Conservation (phyloP, 23 tunicate genomes). For the Oikopleura dioica region DNA sequence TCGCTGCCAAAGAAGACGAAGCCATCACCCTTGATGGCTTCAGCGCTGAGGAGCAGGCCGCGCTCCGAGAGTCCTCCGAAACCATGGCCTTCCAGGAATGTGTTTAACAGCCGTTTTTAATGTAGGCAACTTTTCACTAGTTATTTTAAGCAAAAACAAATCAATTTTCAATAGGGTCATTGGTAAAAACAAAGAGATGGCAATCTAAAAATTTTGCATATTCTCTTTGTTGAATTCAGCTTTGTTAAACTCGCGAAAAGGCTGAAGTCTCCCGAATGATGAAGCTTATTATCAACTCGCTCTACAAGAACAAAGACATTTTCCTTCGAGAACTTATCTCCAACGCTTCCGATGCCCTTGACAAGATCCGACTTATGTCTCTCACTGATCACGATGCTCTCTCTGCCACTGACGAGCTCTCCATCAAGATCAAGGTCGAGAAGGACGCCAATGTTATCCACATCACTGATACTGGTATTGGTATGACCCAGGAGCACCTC, state of each 20-base stretch:
- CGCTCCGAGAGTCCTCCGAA: slow-evolving; percentile 75
- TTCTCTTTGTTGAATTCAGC: too few relatives aligned
- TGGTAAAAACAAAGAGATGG: too few relatives aligned
- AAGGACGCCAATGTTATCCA: slow-evolving; percentile 77
- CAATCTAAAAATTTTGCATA: too few relatives aligned
- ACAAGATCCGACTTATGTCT: slow-evolving; percentile 65
- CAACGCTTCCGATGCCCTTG: slow-evolving; percentile 93
- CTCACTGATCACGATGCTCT: slow-evolving; percentile 49
- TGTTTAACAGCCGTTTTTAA: too few relatives aligned
- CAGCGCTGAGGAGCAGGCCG: slow-evolving; percentile 59
- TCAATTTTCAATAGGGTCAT: too few relatives aligned
- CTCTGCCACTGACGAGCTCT: slow-evolving; percentile 45
- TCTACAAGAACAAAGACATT: slow-evolving; percentile 82
- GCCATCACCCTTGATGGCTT: slow-evolving; percentile 86
- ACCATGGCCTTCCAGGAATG: slow-evolving; percentile 67
- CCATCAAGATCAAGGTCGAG: slow-evolving; percentile 88
- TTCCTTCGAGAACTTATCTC: slow-evolving; percentile 94
- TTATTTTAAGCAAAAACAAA: too few relatives aligned
- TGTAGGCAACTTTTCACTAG: too few relatives aligned
- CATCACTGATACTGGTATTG: slow-evolving; percentile 99
- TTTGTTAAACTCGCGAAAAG: too few relatives aligned
- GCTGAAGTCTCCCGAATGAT: slow-evolving; percentile 99
- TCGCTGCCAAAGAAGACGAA: slow-evolving; percentile 45
- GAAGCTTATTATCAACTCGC: slow-evolving; percentile 85
- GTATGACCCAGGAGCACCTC: slow-evolving; percentile 82